A percentile compares a stretch with the other conserved stretches of the same genome.
phyloP scores from a whole-genome alignment of 2,888 invertebrate species.

The Sphaeridia pumilis region DNA sequence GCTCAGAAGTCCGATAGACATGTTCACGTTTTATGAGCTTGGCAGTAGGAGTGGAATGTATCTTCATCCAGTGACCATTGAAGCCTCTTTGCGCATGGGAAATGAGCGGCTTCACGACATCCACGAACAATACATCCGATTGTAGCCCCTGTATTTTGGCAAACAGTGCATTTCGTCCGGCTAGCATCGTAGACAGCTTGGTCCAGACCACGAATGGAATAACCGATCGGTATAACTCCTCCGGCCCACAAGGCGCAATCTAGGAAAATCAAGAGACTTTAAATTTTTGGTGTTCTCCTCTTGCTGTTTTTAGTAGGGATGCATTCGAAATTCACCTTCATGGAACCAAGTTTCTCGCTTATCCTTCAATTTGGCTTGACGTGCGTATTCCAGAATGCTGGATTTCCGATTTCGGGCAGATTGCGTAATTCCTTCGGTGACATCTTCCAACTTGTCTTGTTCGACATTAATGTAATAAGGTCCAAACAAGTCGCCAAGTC shows the following conservation, averaged over 20 bases:
- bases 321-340: conserved; percentile 31
- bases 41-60: conserved; percentile 31
- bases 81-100: conserved; percentile 27
- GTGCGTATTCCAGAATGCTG: conserved; percentile 1
- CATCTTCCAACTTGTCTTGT: conserved; percentile 1
- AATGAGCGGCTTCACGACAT: conserved; percentile 30
- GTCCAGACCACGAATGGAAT: conserved; percentile 25
- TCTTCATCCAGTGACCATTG: conserved; percentile 30
- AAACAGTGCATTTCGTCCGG: conserved; percentile 23
- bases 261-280: too few relatives aligned
- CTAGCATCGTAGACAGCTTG: conserved; percentile 24
- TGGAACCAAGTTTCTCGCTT: conserved; percentile 35
- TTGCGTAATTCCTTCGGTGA: not conserved
- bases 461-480: conserved; percentile 27
- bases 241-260: conserved; percentile 35
- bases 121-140: conserved; percentile 29
- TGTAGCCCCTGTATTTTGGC: conserved; percentile 26
- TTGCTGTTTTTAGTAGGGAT: too few relatives aligned
- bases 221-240: conserved; percentile 25
- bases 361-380: conserved; percentile 12
- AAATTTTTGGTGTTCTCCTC: too few relatives aligned
- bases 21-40: too few relatives aligned
- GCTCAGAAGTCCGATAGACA: too few relatives aligned
- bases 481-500: conserved; percentile 34
- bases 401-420: conserved; percentile 1